Base-by-base conservation (phyloP, 2,113 vertebrate species). In the Verasper variegatus region DNA sequence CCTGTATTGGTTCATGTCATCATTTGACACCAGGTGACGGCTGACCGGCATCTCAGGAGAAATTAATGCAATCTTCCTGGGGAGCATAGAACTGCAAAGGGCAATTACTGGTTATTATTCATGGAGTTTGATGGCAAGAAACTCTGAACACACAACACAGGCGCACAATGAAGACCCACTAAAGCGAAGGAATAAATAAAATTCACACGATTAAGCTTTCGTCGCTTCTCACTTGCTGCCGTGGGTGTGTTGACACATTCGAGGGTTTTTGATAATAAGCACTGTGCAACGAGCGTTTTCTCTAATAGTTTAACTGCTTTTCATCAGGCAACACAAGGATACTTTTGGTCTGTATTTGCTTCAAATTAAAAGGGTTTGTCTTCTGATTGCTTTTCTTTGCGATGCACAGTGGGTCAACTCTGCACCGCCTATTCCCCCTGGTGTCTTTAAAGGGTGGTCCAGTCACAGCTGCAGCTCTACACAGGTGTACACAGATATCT, bases 141-240 rank as follows among this genome's bases (percentile, higher is more conserved):
- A 27, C 49, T 20, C 20, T 27, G 35, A 68, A 12, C 21, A 15
- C 5, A 8, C 13, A 68, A 15, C 21, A 15, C 5, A 8, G 13
- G n/a, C 23, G 56, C 4, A 49, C 10, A 17, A 58, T 3, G 0
- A 26, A 14, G 7, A 37, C 26, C 3, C 0, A 7, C 18, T 20
- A 40, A 23, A 31, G 49, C 0, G 59, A 65, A 45, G 49, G 21
- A 58, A 27, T 45, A 47, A 49, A 68, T 45, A 49, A 20, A 68
- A 52, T 35, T 71, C 35, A 12, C 20, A 71, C 18, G 24, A 52
- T 21, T 15, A 31, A 5, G 18, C 15, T 31, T 67, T 8, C 2
- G 24, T 2, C 47, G 20, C 49, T 52, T 68, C 63, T 72, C 72
- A 59, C 62, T 47, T 72, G 51, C 70, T 54, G 3, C 23, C 37